Base-by-base conservation (phyloP, 2,113 vertebrate species). In the Xyrauchen texanus region DNA sequence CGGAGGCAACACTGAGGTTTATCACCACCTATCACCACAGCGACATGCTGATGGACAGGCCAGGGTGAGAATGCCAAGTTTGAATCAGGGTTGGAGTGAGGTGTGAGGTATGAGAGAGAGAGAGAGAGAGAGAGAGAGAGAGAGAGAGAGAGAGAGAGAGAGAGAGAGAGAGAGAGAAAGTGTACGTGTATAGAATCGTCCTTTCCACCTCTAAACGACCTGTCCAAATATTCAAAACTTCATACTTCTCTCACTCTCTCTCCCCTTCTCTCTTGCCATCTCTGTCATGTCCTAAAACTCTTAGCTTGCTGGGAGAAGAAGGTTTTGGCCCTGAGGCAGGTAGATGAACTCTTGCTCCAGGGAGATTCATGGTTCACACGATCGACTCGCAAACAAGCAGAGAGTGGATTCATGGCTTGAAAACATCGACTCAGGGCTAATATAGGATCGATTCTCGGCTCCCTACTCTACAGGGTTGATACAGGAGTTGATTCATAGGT, bases 1-100 rank as follows among this genome's bases (percentile, higher is more conserved):
- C 79, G 82, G 88, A 86, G 90, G 88, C 86, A 81, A 83, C 81
- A 85, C 84, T 52, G 82, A 87, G 83, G 85, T 93, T 93, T 93
- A 93, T 85, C 87, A 88, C 85, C 83, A 46, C 60, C 74, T 70
- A 82, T 81, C 47, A 67, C 69, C 87, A 51, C 51, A 13, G 77
- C 52, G 64, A 81, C 76, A 72, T 44, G 49, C 76, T 83, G 83
- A 81, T 55, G 78, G 80, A 61, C 53, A 71, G 82, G 83, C 77
- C 68, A 16, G 64, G 86, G 82, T 60, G 7, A 77, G 79, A 45
- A 83, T 80, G 80, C 55, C 58, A 81, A 42, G 13, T 34, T 47
- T 66, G 69, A 73, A 66, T 45, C 44, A 71, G 75, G 72, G 60
- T 13, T n/a, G 70, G 47, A 71, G 13, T 10, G 34, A 76, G 52